These are phyloP conservation scores for Gnathonemus echidnorhynchus DNA, from an alignment of 2,113 vertebrate species.

Conservation along the genomic window DNA sequence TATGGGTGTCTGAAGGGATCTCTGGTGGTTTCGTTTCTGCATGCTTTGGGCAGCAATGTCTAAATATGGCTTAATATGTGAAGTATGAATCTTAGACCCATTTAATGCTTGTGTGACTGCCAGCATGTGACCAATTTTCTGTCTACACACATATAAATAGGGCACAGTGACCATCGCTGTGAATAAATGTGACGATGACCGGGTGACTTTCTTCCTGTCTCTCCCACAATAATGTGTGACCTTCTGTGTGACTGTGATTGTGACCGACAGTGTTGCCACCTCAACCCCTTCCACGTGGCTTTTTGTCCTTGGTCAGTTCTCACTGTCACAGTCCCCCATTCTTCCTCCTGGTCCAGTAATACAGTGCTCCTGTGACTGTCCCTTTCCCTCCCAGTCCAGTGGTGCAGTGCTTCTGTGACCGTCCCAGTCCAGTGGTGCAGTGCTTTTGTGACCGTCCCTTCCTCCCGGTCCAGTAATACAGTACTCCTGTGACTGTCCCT, in stretches of 20 bases:
- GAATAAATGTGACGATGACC: background rate
- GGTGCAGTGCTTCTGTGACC: background rate
- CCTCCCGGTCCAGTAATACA: background rate
- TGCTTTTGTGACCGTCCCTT: background rate
- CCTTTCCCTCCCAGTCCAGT: background rate
- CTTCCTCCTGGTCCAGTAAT: background rate
- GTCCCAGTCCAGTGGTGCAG: background rate
- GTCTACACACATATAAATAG: background rate
- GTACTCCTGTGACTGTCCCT: background rate
- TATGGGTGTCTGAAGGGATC: background rate
- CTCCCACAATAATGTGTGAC: background rate
- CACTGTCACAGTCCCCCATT: background rate
- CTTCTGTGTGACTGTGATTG: background rate
- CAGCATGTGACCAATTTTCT: background rate
- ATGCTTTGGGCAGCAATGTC: background rate
- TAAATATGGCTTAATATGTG: background rate
- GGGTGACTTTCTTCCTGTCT: background rate
- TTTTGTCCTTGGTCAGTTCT: background rate
- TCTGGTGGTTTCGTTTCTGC: background rate
- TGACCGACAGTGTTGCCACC: background rate
- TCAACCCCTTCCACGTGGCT: background rate
- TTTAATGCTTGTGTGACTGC: background rate
- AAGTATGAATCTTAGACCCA: background rate
- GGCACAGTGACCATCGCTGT: background rate
- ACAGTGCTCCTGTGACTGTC: background rate